Percentiles rank a stretch among this genome's conserved stretches.
These are phyloP conservation scores for Schrankia costaestrigalis DNA, from an alignment of 2,888 invertebrate genomes.

Conservation along the genomic window DNA sequence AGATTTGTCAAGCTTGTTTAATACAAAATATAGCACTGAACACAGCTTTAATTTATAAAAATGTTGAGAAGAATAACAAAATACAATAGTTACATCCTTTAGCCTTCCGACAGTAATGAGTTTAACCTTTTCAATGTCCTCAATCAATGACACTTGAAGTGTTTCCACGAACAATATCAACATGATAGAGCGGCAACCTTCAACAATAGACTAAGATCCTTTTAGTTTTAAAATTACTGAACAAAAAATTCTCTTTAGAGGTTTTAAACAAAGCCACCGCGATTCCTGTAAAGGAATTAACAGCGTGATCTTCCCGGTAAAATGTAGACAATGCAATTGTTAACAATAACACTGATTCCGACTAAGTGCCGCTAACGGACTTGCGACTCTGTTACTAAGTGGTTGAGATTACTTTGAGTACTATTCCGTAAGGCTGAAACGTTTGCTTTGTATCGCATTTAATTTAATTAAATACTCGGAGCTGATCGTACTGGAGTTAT, in stretches of 20 bases:
- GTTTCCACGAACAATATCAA: slow-evolving; percentile 33
- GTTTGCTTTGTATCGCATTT: too few species aligned
- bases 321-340: slow-evolving; percentile 62
- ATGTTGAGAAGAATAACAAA: too few species aligned
- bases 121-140: slow-evolving; percentile 15
- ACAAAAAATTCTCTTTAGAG: slow-evolving; percentile 56
- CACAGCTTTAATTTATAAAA: too few species aligned
- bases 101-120: too few species aligned
- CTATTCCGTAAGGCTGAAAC: not conserved
- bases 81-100: too few species aligned
- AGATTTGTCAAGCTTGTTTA: too few species aligned
- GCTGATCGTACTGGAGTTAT: too few species aligned
- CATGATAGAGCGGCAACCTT: slow-evolving; percentile 42
- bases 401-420: slow-evolving; percentile 5
- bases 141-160: slow-evolving; percentile 27
- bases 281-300: slow-evolving; percentile 61
- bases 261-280: slow-evolving; percentile 56
- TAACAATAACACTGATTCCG: slow-evolving; percentile 36
- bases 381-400: slow-evolving; percentile 9
- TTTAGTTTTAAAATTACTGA: slow-evolving; percentile 45
- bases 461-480: too few species aligned
- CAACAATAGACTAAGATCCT: slow-evolving; percentile 51
- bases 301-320: slow-evolving; percentile 52
- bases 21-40: too few species aligned
- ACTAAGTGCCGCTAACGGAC: slow-evolving; percentile 20